These are phyloP conservation scores for Serrognathus titanus DNA, from an alignment of 2,888 invertebrate species.

Conservation along the genomic window DNA sequence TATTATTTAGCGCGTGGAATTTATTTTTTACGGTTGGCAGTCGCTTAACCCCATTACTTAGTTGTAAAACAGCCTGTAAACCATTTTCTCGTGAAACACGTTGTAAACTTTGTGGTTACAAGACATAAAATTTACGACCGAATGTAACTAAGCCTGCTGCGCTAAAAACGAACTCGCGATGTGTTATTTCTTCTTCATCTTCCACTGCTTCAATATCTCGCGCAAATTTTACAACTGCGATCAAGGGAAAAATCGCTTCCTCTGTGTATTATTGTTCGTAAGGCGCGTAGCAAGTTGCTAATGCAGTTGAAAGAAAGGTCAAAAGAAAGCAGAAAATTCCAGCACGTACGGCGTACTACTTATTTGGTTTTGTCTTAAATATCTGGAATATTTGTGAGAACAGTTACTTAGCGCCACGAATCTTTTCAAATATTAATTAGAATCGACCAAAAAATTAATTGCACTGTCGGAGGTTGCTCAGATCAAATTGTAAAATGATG, in stretches of 20 bases:
- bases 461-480: too few relatives aligned
- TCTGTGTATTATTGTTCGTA: neutral
- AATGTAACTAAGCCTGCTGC: conserved; percentile 1
- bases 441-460: too few relatives aligned
- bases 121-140: conserved; percentile 30
- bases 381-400: conserved; percentile 6
- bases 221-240: neutral
- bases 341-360: conserved; percentile 6
- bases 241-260: conserved; percentile 3
- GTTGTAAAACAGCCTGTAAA: conserved; percentile 15
- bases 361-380: neutral
- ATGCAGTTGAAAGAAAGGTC: conserved; percentile 2
- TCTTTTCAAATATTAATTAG: conserved; percentile 2
- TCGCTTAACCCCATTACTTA: conserved; percentile 15
- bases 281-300: neutral
- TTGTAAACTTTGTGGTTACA: conserved; percentile 31
- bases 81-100: conserved; percentile 29
- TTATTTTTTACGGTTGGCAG: neutral
- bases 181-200: conserved; percentile 7
- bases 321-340: conserved; percentile 14
- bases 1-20: neutral
- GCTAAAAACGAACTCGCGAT: neutral
- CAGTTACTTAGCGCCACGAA: conserved; percentile 1
- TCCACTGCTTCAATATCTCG: neutral
- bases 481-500: too few relatives aligned